phyloP scores from a whole-genome alignment of 2,888 invertebrate genomes.

The Eurytoma adleriae region DNA sequence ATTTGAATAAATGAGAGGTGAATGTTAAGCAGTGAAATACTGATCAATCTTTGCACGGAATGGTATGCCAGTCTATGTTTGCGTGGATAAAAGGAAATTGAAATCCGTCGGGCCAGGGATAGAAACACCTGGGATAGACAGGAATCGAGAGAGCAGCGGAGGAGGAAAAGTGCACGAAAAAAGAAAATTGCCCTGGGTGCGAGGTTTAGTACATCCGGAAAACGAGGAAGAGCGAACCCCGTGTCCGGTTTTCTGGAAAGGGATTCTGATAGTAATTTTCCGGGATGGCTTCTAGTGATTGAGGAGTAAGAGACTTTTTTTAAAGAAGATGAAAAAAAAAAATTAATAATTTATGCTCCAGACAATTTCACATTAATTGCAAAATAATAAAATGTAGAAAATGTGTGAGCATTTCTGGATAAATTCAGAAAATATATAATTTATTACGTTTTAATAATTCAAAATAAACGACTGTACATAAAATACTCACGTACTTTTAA shows the following conservation, averaged over 20 bases:
- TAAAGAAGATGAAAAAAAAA: not conserved
- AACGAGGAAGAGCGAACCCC: not conserved
- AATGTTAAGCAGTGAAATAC: too few species aligned
- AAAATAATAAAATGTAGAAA: too few species aligned
- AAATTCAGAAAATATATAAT: too few species aligned
- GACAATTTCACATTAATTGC: too few species aligned
- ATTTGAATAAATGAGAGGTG: too few species aligned
- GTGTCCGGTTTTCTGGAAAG: conserved; percentile 3
- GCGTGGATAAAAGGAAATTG: conserved; percentile 38
- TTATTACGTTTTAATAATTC: too few species aligned
- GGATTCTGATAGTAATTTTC: conserved; percentile 18
- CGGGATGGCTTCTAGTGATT: not conserved
- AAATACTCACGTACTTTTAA: too few species aligned
- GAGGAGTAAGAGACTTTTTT: not conserved
- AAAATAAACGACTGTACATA: too few species aligned
- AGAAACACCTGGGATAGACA: conserved; percentile 5
- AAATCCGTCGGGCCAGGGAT: not conserved
- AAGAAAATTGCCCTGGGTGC: conserved; percentile 22
- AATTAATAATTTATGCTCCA: too few species aligned
- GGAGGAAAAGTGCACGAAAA: not conserved
- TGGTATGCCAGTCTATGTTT: too few species aligned
- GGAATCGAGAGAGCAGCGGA: not conserved
- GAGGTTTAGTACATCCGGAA: conserved; percentile 9
- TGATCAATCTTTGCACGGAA: too few species aligned
- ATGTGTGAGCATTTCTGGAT: too few species aligned